Evolutionary conservation across 2,113 vertebrate genomes (phyloP).

Genomic region (Caracal caracal): DNA sequence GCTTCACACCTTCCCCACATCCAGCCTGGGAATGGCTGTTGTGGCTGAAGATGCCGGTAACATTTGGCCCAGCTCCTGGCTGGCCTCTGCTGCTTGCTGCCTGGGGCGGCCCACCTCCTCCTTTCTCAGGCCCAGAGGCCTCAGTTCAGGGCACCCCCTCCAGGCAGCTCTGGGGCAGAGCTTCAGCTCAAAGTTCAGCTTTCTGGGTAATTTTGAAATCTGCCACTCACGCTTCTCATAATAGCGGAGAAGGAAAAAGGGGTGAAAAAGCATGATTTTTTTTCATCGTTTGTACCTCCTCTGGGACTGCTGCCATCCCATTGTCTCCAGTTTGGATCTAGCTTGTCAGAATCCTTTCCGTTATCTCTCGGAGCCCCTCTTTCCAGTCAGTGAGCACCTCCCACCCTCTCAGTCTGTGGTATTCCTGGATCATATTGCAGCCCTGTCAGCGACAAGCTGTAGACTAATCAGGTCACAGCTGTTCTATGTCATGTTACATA

Average conservation of each 20-base stretch:
- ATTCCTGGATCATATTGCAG: background rate
- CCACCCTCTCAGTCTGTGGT: background rate
- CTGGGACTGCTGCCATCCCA: background rate
- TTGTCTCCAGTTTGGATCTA: background rate
- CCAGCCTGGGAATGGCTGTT: background rate
- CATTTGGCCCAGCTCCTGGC: background rate
- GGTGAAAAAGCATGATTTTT: background rate
- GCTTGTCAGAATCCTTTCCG: background rate
- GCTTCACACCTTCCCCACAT: background rate
- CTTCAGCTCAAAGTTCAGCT: background rate
- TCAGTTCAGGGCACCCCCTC: background rate
- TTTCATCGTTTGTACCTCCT: background rate
- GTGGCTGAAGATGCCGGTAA: background rate
- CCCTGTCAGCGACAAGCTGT: background rate
- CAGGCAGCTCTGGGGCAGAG: background rate
- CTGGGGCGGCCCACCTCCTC: background rate
- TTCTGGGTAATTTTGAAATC: conserved; percentile 20
- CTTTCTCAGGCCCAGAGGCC: background rate
- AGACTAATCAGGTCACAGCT: conserved; percentile 43
- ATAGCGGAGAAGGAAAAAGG: background rate
- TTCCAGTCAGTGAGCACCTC: background rate
- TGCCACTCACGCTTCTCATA: background rate
- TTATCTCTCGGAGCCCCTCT: background rate
- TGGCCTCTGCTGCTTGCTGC: background rate
- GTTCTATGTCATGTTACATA: background rate